Conservation (phyloP, 2,888 invertebrate species). For the Eudemis profundana region DNA sequence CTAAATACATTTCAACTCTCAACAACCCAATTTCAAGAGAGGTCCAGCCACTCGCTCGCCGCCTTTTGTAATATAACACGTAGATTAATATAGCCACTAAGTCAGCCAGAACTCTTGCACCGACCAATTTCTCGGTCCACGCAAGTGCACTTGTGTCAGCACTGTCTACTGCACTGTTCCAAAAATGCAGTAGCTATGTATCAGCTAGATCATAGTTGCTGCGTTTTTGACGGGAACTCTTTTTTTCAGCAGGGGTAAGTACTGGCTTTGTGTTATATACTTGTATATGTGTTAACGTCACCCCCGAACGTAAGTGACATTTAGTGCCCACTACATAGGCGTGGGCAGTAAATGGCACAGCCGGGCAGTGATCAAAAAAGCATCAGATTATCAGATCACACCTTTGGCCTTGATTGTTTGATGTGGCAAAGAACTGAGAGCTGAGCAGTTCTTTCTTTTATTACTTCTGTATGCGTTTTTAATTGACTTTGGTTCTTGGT, state of each 20-base stretch:
- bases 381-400: no score
- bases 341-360: no score
- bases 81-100: constrained; percentile 35
- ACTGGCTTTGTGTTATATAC: neutral
- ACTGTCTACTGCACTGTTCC: constrained; percentile 10
- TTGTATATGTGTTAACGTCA: no score
- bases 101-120: constrained; percentile 8
- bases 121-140: neutral
- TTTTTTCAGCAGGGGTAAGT: neutral
- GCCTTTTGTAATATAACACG: neutral
- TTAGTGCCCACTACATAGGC: no score
- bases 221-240: neutral
- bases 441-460: no score
- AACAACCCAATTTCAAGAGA: neutral
- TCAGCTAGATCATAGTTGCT: neutral
- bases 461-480: no score
- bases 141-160: constrained; percentile 11
- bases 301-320: no score
- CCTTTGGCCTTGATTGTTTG: no score
- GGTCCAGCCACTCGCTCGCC: constrained; percentile 20
- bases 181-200: constrained; percentile 1
- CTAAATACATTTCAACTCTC: no score
- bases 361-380: no score
- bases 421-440: no score
- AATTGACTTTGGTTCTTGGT: no score